Base-by-base conservation (phyloP, 1,140 invertebrate species). In the Drosophila eugracilis region DNA sequence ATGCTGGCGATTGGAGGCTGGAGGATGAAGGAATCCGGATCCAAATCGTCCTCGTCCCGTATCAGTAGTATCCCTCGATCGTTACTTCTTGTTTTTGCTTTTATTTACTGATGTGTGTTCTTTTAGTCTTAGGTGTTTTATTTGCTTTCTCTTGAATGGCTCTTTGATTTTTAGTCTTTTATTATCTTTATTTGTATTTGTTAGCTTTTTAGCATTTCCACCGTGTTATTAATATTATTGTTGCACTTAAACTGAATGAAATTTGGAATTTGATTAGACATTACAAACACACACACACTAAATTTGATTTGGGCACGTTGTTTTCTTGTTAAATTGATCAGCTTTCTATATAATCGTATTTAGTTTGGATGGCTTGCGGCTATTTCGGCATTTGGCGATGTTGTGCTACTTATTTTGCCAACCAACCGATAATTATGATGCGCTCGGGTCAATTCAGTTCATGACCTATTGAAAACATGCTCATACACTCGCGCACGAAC, bases 371-470 rank as follows among this genome's bases (percentile, higher is more conserved):
- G 19, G 42, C 22, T 24, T 28, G 44, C 42, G 42, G 22, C n/a
- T 5, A 10, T 28, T 26, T 26, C 30, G 12, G 22, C 12, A 12
- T 12, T 12, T 32, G n/a, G n/a, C 30, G 10, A 12, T 12, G 26
- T 26, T 21, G 59, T 24, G 49, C 19, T 26, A 28, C 36, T 49
- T 48, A 45, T 65, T 65, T 66, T 66, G 42, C 37, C 44, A 66
- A 15, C 37, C 44, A 66, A 15, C 48, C 70, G 60, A 73, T 73
- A 73, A 73, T 62, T 71, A 75, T 71, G 71, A 79, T 83, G 59
- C 60, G 59, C 62, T 58, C 80, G 74, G 79, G 80, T 85, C 79
- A 85, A 84, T 79, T 65, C 71, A 85, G 79, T 84, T 84, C 80
- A 84, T 85, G 79, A 84, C 80, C 79, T 84, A 85, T 85, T 63